phyloP scores from a whole-genome alignment of 2,888 invertebrate species.

The Lobophora halterata region DNA sequence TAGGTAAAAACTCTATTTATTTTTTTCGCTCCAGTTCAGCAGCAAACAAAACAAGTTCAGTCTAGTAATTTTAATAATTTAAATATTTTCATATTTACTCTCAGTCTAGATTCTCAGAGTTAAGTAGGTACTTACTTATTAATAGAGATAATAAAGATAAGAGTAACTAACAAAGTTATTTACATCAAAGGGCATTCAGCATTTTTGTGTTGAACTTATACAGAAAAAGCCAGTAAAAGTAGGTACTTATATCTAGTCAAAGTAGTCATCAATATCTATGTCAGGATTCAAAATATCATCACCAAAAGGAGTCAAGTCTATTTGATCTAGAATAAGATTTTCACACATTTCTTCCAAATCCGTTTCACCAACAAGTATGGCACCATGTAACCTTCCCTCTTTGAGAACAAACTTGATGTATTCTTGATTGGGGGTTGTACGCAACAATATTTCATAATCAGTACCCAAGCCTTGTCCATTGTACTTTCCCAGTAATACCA shows the following conservation, averaged over 20 bases:
- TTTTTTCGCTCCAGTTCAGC: no score
- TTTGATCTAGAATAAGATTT: conserved; percentile 96
- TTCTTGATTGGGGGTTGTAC: conserved; percentile 90
- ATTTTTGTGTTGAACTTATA: no score
- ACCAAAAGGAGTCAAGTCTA: conserved; percentile 92
- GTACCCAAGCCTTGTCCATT: conserved; percentile 93
- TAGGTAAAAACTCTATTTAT: no score
- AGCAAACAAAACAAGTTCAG: no score
- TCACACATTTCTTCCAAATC: conserved; percentile 99
- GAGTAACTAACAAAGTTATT: no score
- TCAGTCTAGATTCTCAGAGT: no score
- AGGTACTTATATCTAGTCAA: conserved; percentile 88
- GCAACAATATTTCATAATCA: conserved; percentile 90
- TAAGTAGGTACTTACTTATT: no score
- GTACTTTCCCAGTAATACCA: conserved; percentile 93
- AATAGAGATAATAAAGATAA: no score
- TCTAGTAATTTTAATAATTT: no score
- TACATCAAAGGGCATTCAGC: no score
- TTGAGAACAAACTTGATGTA: conserved; percentile 94
- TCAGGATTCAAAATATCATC: conserved; percentile 96
- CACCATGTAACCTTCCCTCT: conserved; percentile 93
- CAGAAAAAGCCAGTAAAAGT: no score
- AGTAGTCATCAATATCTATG: conserved; percentile 99
- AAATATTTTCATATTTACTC: no score
- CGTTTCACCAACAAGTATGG: conserved; percentile 97